Evolutionary conservation across 30 jellyfish, hydroid and myxozoan genomes (phyloP), one percentile per base, ranked within the genome.

Genomic region (Chrysaora quinquecirrha): DNA sequence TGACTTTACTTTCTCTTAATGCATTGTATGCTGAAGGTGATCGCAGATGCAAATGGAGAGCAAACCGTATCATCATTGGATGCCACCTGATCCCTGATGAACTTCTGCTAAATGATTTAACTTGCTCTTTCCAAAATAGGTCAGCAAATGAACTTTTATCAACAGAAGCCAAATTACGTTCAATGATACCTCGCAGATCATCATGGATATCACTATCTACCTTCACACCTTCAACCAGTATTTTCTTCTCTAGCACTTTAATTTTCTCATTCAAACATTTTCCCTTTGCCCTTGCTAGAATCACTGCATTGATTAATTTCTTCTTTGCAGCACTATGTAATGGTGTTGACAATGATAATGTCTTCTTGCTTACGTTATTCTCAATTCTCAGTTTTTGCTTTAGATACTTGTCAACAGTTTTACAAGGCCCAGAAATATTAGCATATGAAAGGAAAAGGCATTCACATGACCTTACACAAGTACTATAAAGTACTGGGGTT

Each of bases 21-120:
- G 88, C 88, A 29, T 77, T 24, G 70, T 77, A 77, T 61, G 80
- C 88, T 21, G 88, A 77, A 14, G 88, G 79, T 30, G 88, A 77
- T 60, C 79, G 52, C 76, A 63, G 82, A 71, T 63, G 48, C 82
- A 79, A 79, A 24, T 64, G 76, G 76, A 64, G 52, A 22, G 82
- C 90, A 79, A 79, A 75, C 19, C 78, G 87, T 2, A 75, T 75
- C 87, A 75, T 49, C 75, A 64, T 64, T 64, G 76, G 76, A 64
- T 27, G 76, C 24, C 50, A 64, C 52, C 52, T 64, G 3, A 21
- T 60, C 32, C 71, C 77, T 27, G 32, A 7, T 30, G 76, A 31
- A 50, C 47, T 49, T 25, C 65, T 75, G 62, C 77, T 34, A 33
- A 75, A 75, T 25, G 62, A 75, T 56, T 75, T 52, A 16, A 75